Evolutionary conservation across 2,888 invertebrate genomes (phyloP).

Genomic region (Rhimphoctona megacephalus): DNA sequence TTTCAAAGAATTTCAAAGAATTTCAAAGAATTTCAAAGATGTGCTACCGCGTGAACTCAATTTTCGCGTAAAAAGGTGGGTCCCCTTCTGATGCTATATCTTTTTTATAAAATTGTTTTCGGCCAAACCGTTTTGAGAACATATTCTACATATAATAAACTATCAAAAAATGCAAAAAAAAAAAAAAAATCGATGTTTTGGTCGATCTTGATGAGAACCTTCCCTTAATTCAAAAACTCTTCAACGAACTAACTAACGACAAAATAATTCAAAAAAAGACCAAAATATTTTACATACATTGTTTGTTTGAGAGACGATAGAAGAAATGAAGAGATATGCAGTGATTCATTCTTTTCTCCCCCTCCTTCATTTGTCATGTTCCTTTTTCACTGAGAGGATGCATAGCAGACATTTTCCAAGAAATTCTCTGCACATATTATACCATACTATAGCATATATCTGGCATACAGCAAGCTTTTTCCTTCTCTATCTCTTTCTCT

Average conservation of each 20-base stretch:
- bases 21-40: no score
- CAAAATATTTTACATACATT: neutral
- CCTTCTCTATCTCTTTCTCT: neutral
- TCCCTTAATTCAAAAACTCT: neutral
- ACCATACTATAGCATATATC: neutral
- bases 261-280: neutral
- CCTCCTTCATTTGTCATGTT: slow-evolving; percentile 30
- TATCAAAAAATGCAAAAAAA: no score
- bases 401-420: slow-evolving; percentile 49
- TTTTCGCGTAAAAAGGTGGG: no score
- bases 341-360: slow-evolving; percentile 15
- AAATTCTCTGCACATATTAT: slow-evolving; percentile 21
- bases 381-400: slow-evolving; percentile 8
- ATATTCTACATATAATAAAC: no score
- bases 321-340: slow-evolving; percentile 8
- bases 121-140: no score
- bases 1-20: no score
- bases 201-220: no score
- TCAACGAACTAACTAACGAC: neutral
- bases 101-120: no score
- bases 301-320: neutral
- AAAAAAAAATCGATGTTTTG: no score
- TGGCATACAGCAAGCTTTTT: neutral
- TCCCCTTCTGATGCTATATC: no score
- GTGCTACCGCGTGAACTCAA: no score